Evolutionary conservation across 2,113 vertebrate genomes (phyloP), one percentile per base, ranked within the genome.

Genomic region (Podarcis cretensis): DNA sequence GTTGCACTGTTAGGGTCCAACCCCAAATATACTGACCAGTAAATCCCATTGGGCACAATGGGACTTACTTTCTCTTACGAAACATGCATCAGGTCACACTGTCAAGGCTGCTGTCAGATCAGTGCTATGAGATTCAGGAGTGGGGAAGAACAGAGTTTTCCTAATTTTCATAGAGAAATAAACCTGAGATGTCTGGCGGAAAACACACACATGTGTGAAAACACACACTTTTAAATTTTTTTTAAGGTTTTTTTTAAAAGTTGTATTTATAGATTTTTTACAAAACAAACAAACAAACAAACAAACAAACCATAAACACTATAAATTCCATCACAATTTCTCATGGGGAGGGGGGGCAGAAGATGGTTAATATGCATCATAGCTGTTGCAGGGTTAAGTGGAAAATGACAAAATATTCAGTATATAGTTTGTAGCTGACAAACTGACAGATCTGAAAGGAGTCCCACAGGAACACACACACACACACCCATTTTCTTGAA

Each of bases 311-410:
- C 48, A 96, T 95, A 85, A 91, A 68, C 93, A 94, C 91, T 94
- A 88, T 92, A 93, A 93, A 95, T 96, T 95, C 91, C 96, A 96
- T 93, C 93, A 87, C 87, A 90, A 94, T 94, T 93, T 91, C 92
- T 93, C 88, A 85, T 89, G 92, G 86, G 89, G 35, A 37, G 35
- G 35, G 35, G 3, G 89, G 27, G 8, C 13, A 4, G 21, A 25
- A 57, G 4, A 30, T 32, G 12, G 2, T 14, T 43, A 79, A 0
- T 0, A 80, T 66, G 4, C 59, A 81, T 21, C 78, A 85, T 30
- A 63, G 88, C 69, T 81, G 81, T 43, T 68, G 7, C 82, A 65
- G 91, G 43, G 30, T 73, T 5, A 32, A 82, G 63, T 59, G 78
- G 80, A n/a, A 69, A 84, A 16, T 86, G 37, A 77, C 90, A 89